Percentiles rank a stretch among this genome's conserved stretches.
phyloP scores from a whole-genome alignment of 2,797 vertebrate genomes.

The Siniperca undulata region DNA sequence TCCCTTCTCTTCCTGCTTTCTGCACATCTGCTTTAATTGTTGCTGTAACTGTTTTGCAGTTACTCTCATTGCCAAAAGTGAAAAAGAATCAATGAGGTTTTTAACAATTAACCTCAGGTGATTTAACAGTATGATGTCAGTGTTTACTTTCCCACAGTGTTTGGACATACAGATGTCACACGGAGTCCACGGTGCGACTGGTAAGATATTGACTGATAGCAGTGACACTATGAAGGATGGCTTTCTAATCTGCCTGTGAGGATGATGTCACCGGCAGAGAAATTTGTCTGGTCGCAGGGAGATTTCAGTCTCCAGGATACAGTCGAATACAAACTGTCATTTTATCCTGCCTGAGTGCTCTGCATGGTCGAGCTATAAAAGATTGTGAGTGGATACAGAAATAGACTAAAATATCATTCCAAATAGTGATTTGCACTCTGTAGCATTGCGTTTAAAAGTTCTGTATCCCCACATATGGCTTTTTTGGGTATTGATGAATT shows the following conservation, averaged over 20 bases:
- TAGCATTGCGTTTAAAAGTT: background rate
- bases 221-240: constrained; percentile 35
- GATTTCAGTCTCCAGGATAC: constrained; percentile 69
- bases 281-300: constrained; percentile 33
- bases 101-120: constrained; percentile 30
- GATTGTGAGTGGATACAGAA: constrained; percentile 19
- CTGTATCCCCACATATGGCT: background rate
- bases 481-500: constrained; percentile 1
- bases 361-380: constrained; percentile 8
- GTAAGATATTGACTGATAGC: constrained; percentile 28
- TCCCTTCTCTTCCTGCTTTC: background rate
- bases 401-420: constrained; percentile 27
- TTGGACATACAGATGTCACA: background rate
- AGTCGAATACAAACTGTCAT: constrained; percentile 55
- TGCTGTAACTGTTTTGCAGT: background rate
- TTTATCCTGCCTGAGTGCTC: constrained; percentile 27
- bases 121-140: constrained; percentile 17
- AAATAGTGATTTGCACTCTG: background rate
- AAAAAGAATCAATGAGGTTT: constrained; percentile 6
- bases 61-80: background rate
- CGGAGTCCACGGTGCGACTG: background rate
- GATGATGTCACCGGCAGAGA: constrained; percentile 53
- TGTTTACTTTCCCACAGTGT: constrained; percentile 55
- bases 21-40: background rate
- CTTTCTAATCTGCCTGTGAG: constrained; percentile 43